Conservation (phyloP, 2,888 invertebrate species). For the Euzetes globulus region DNA sequence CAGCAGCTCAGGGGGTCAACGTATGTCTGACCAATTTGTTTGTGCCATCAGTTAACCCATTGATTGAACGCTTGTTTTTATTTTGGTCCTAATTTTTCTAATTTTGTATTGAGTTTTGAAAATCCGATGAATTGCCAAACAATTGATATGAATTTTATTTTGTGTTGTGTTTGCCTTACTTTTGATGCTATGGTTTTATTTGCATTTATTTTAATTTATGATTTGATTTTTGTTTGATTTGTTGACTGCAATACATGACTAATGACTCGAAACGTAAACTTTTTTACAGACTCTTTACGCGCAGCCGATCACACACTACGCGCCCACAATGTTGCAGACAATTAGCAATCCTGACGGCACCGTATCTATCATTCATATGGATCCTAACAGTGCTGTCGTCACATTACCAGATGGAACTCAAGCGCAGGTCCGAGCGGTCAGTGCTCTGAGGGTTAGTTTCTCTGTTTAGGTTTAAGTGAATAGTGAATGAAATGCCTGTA, state of each 20-base stretch:
- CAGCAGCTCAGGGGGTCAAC: slow-evolving; percentile 40
- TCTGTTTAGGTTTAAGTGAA: slow-evolving; percentile 13
- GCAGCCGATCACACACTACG: slow-evolving; percentile 52
- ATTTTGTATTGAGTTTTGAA: background rate
- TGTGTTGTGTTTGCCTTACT: background rate
- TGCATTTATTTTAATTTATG: slow-evolving; percentile 33
- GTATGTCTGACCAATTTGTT: slow-evolving; percentile 30
- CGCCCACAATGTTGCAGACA: slow-evolving; percentile 84
- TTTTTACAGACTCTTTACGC: slow-evolving; percentile 39
- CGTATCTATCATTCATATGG: slow-evolving; percentile 89
- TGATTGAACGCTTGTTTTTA: background rate
- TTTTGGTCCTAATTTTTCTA: background rate
- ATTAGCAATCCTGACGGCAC: slow-evolving; percentile 95
- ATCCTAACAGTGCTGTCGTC: slow-evolving; percentile 78
- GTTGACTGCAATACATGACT: background rate
- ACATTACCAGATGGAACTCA: slow-evolving; percentile 92
- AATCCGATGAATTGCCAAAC: background rate
- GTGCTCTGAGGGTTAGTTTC: slow-evolving; percentile 44
- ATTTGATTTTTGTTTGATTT: background rate
- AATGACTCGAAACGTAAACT: background rate
- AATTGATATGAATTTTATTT: background rate
- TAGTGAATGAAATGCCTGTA: background rate
- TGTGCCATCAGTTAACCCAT: background rate
- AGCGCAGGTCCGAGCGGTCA: slow-evolving; percentile 78
- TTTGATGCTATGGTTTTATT: slow-evolving; percentile 28